Conservation (phyloP, 2,888 invertebrate genomes). For the Hermaeophaga mercurialis region DNA sequence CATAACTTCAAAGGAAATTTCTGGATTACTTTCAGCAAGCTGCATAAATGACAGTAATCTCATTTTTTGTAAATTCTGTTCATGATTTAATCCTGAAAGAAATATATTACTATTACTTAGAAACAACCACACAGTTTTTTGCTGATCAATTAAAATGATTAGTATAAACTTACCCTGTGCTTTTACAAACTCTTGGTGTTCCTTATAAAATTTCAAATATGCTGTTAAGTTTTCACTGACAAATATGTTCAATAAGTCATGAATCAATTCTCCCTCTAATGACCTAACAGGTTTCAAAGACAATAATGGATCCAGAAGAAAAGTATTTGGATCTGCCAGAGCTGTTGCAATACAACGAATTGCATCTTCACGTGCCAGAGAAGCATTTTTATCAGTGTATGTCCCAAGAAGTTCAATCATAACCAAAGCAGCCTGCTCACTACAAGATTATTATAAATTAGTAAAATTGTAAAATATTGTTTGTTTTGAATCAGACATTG, state of each 20-base stretch:
- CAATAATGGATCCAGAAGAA: conserved; percentile 91
- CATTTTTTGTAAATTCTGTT: conserved; percentile 96
- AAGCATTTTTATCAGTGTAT: conserved; percentile 96
- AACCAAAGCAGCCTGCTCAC: conserved; percentile 91
- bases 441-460: conserved; percentile 54
- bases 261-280: conserved; percentile 92
- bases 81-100: conserved; percentile 72
- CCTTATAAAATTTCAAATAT: conserved; percentile 90
- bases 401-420: conserved; percentile 97
- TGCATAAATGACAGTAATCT: conserved; percentile 96
- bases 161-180: conserved; percentile 64
- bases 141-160: no score
- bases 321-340: conserved; percentile 92
- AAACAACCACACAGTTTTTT: neutral
- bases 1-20: conserved; percentile 90
- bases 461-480: neutral
- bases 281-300: conserved; percentile 93
- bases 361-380: conserved; percentile 95
- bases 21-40: conserved; percentile 90
- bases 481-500: neutral
- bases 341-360: conserved; percentile 95
- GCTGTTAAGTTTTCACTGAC: conserved; percentile 93
- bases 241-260: conserved; percentile 92
- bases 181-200: conserved; percentile 89
- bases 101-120: conserved; percentile 2